Evolutionary conservation across 2,113 vertebrate genomes (phyloP).

Genomic region (Motacilla alba): DNA sequence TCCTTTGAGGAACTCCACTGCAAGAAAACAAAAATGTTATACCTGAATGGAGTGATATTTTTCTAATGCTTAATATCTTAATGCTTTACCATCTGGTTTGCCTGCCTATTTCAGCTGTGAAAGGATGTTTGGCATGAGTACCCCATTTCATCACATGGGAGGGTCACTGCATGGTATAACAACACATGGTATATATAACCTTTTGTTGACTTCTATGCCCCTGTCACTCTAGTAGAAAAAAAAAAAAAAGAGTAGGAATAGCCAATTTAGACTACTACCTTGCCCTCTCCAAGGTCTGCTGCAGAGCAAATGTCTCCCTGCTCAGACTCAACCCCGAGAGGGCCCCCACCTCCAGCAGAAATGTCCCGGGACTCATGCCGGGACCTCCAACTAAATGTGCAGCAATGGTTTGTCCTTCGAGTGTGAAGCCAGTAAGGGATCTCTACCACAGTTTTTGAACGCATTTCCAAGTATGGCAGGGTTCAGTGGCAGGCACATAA

Average conservation of each 20-base stretch:
- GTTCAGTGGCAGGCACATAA: slow-evolving; percentile 22
- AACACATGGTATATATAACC: neutral
- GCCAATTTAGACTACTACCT: neutral
- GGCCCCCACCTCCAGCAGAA: neutral
- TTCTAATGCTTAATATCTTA: neutral
- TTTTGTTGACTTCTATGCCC: neutral
- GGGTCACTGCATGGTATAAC: neutral
- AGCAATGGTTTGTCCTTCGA: neutral
- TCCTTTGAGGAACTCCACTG: neutral
- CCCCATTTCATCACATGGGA: neutral
- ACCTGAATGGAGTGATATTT: neutral
- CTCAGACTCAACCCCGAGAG: rapidly evolving
- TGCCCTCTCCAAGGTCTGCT: neutral
- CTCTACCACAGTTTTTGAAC: slow-evolving; percentile 7
- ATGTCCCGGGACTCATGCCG: neutral
- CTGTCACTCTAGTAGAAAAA: neutral
- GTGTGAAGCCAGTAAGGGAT: neutral
- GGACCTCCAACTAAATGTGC: neutral
- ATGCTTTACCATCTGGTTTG: neutral
- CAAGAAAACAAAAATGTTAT: neutral
- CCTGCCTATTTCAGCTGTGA: neutral
- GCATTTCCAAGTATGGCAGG: slow-evolving; percentile 59
- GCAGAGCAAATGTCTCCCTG: neutral
- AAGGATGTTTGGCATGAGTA: neutral
- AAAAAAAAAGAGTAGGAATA: neutral